Evolutionary conservation across 2,888 invertebrate species (phyloP), one percentile per base, ranked within the genome.

Genomic region (Sinotaia quadrata): DNA sequence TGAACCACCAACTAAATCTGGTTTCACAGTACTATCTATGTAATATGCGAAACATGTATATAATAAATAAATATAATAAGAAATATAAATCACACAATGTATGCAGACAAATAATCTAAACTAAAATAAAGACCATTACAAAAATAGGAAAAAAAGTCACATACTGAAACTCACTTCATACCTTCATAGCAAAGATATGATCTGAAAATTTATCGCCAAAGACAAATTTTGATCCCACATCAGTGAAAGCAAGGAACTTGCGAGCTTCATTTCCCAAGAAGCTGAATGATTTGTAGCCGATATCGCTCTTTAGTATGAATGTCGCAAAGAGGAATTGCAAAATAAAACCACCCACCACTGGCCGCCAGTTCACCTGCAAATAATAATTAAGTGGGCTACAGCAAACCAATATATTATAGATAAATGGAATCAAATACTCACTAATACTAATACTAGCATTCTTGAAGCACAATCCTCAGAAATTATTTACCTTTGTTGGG

Each of bases 261-360:
- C 93, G 92, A 0, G 93, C 91, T 89, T 93, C 91, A 27, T 86
- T 89, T 0, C 93, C 92, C 59, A 94, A 87, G 82, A 93, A 93
- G 61, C 90, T 85, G 74, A 96, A 91, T 5, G 95, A 92, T 0
- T 89, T 84, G 51, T 94, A 90, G 0, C 97, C 97, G 0, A 92
- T 89, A 1, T 91, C 89, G 95, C 95, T 96, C 69, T 95, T 91
- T 74, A 98, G 93, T 72, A 95, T 95, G 29, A 96, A 77, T 0
- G 97, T 81, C 0, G 95, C 97, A 69, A 98, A 91, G 2, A 92
- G 67, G 83, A 97, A 94, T 89, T 98, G 98, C 10, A 96, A 89
- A 0, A 92, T 89, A 24, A 97, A 89, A 0, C 97, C 97, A 82
- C 92, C 92, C 24, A 93, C 81, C 0, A 97, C 94, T 0, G 93